Conservation (phyloP, 1,140 invertebrate genomes). For the Holcopasites calliopsidis region DNA sequence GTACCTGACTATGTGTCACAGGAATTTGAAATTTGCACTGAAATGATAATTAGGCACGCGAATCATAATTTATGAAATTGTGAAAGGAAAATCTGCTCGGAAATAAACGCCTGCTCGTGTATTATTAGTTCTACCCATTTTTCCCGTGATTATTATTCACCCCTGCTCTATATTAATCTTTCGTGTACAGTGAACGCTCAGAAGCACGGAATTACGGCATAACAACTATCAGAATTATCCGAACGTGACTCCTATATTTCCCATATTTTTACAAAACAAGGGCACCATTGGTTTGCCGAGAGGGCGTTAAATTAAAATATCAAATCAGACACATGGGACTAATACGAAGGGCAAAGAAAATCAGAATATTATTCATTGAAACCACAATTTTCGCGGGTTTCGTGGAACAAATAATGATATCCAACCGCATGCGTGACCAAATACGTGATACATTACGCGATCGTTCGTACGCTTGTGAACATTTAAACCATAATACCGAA, state of each 20-base stretch:
- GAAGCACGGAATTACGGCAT: too few species aligned
- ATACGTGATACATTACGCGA: neutral
- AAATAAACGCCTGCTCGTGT: neutral
- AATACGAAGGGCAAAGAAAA: neutral
- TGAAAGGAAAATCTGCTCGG: neutral
- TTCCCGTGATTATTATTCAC: neutral
- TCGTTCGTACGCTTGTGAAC: neutral
- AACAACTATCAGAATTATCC: neutral
- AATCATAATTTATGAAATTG: neutral
- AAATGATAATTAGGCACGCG: neutral
- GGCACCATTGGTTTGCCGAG: too few species aligned
- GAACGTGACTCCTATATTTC: too few species aligned
- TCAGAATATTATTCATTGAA: neutral
- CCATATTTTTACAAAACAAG: too few species aligned
- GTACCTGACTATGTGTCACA: neutral
- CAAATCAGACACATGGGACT: too few species aligned
- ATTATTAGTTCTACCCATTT: neutral
- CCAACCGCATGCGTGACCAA: neutral
- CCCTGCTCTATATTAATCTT: neutral
- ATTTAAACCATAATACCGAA: slow-evolving; percentile 9
- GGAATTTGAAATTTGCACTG: neutral
- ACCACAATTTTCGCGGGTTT: neutral
- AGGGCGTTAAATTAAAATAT: too few species aligned
- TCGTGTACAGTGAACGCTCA: neutral
- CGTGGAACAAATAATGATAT: neutral